Percentiles rank a stretch among this genome's conserved stretches.
Conservation (phyloP, 2,113 vertebrate species). For the Pachycephala philippinensis region DNA sequence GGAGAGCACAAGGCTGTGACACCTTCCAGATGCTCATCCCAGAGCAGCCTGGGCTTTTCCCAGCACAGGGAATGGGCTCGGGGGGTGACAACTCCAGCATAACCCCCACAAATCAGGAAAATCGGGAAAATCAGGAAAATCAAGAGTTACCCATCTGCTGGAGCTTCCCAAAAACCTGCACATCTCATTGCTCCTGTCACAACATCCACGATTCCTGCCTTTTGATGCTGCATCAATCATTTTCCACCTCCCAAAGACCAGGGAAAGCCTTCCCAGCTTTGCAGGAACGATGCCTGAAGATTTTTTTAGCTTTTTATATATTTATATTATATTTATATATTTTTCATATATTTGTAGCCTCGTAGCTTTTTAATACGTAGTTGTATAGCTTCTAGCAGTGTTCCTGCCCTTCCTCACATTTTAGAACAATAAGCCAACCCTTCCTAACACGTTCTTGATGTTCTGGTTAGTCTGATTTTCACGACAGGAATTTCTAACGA, state of each 20-base stretch:
- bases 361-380: rapidly evolving
- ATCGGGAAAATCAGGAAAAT: background rate
- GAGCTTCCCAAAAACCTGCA: background rate
- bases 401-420: background rate
- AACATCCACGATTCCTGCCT: rapidly evolving
- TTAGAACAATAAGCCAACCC: background rate
- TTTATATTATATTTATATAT: background rate
- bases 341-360: background rate
- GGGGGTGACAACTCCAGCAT: too few relatives aligned
- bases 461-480: background rate
- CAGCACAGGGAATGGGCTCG: rapidly evolving
- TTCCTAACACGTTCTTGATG: background rate
- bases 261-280: background rate
- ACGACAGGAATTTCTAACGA: background rate
- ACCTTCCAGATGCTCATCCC: background rate
- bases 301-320: background rate
- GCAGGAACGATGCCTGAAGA: background rate
- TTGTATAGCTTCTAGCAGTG: background rate
- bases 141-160: background rate
- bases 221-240: rapidly evolving
- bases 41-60: background rate
- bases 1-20: background rate
- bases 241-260: background rate
- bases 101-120: background rate
- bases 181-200: rapidly evolving